These are phyloP conservation scores for Amia ocellicauda DNA, from an alignment of 2,113 vertebrate genomes.

Conservation along the genomic window DNA sequence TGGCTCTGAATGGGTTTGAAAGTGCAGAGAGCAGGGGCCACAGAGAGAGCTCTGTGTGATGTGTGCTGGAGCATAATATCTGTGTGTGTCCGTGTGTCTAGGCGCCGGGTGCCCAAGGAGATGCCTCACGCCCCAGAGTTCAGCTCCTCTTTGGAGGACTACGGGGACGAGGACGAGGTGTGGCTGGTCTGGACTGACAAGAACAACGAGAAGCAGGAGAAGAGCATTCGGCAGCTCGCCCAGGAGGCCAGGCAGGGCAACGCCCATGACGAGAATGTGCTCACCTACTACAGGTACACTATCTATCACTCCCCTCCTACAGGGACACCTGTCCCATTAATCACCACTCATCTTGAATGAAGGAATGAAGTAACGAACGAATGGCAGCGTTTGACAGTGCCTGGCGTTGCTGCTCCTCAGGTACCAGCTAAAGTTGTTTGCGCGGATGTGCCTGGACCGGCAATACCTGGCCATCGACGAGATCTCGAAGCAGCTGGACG, in stretches of 20 bases:
- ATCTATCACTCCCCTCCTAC: too few relatives aligned
- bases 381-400: not conserved
- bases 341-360: too few relatives aligned
- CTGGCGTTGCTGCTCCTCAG: slow-evolving; percentile 44
- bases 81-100: slow-evolving; percentile 34
- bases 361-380: too few relatives aligned
- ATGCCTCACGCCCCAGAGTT: slow-evolving; percentile 70
- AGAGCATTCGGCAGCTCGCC: slow-evolving; percentile 87
- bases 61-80: too few relatives aligned
- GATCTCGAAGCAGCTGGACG: slow-evolving; percentile 93
- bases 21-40: too few relatives aligned
- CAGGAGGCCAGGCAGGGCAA: slow-evolving; percentile 93
- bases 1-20: too few relatives aligned
- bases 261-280: slow-evolving; percentile 85
- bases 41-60: too few relatives aligned
- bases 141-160: slow-evolving; percentile 77
- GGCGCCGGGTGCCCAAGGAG: slow-evolving; percentile 83
- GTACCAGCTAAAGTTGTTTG: slow-evolving; percentile 96
- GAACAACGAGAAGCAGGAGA: slow-evolving; percentile 81
- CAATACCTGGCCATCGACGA: slow-evolving; percentile 96
- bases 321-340: too few relatives aligned
- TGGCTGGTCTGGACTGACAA: slow-evolving; percentile 94
- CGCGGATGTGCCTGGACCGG: slow-evolving; percentile 95
- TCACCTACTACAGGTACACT: slow-evolving; percentile 91
- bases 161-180: slow-evolving; percentile 82